Evolutionary conservation across 2,113 vertebrate species (phyloP).

Genomic region (Coregonus clupeaformis): DNA sequence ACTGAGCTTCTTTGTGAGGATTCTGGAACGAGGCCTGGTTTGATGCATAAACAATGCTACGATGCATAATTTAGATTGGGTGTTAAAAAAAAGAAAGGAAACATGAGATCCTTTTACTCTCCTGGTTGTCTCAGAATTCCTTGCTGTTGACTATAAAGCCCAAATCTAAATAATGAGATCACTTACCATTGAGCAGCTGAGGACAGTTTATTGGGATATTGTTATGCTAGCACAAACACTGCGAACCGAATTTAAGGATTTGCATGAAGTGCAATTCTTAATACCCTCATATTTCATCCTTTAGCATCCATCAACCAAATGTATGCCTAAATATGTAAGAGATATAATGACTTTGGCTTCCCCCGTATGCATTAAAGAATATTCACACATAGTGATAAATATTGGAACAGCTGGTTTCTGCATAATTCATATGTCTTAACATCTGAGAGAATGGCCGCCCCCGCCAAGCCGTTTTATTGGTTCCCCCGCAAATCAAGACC

Average conservation of each 20-base stretch:
- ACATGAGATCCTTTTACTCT: slow-evolving; percentile 46
- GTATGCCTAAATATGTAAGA: slow-evolving; percentile 25
- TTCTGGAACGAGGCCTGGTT: slow-evolving; percentile 62
- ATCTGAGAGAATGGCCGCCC: slow-evolving; percentile 63
- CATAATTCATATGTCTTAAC: slow-evolving; percentile 72
- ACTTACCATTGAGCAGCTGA: slow-evolving; percentile 31
- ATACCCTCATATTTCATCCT: slow-evolving; percentile 12
- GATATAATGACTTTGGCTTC: slow-evolving; percentile 21
- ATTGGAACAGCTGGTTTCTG: slow-evolving; percentile 62
- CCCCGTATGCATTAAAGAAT: slow-evolving; percentile 38
- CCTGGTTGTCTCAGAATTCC: slow-evolving; percentile 53
- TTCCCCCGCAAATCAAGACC: slow-evolving; percentile 47
- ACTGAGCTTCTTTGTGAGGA: slow-evolving; percentile 60
- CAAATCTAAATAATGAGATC: slow-evolving; percentile 40
- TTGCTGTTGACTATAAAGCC: slow-evolving; percentile 41
- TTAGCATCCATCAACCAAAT: slow-evolving; percentile 10
- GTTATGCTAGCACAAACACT: slow-evolving; percentile 11
- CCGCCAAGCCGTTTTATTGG: slow-evolving; percentile 54
- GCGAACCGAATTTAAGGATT: not conserved
- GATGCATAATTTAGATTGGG: slow-evolving; percentile 62
- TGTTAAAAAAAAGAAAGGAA: slow-evolving; percentile 40
- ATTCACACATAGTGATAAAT: slow-evolving; percentile 64
- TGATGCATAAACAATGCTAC: slow-evolving; percentile 70
- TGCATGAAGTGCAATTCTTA: not conserved
- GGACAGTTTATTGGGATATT: slow-evolving; percentile 36